Evolutionary conservation across 2,113 vertebrate species (phyloP), one percentile per base, ranked within the genome.

Genomic region (Caretta caretta): DNA sequence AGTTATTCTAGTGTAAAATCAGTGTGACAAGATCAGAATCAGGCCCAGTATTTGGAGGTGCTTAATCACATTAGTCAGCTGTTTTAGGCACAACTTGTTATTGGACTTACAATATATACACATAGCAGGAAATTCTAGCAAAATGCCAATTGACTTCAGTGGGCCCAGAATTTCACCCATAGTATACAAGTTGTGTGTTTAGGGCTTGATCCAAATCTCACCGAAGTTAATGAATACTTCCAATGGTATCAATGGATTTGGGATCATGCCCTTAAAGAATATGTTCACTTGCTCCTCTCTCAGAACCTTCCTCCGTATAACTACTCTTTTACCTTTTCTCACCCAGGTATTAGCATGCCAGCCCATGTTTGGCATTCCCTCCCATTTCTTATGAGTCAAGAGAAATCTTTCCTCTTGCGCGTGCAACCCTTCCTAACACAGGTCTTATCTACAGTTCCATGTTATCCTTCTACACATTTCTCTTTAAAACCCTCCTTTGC

Each of bases 61-160:
- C 53, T 85, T 84, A 29, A 69, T 95, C 2, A 1, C 42, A 85
- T 75, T 20, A 48, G n/a, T 38, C 10, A 35, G 87, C 76, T 17
- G 75, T 57, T 92, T 95, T 53, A 88, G 54, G n/a, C 31, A 65
- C 92, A 54, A 84, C 93, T 75, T 94, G 19, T 86, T 38, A 19
- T 89, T 65, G 14, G 3, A 12, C 6, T 93, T 78, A 56, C 59
- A 92, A 86, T 83, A 12, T 76, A 87, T 17, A 42, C 38, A 91
- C 1, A 1, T 42, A 72, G 90, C 62, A 2, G 5, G 57, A 95
- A 95, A 87, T 94, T 53, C 59, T 84, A 85, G 75, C 62, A 95
- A 56, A 72, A 83, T 11, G 82, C 84, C 42, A 65, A 38, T 87
- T 89, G 78, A 80, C 75, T 85, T 94, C 49, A 87, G 29, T 22